Evolutionary conservation across 2,113 vertebrate genomes (phyloP).

Genomic region (Butorides virescens): DNA sequence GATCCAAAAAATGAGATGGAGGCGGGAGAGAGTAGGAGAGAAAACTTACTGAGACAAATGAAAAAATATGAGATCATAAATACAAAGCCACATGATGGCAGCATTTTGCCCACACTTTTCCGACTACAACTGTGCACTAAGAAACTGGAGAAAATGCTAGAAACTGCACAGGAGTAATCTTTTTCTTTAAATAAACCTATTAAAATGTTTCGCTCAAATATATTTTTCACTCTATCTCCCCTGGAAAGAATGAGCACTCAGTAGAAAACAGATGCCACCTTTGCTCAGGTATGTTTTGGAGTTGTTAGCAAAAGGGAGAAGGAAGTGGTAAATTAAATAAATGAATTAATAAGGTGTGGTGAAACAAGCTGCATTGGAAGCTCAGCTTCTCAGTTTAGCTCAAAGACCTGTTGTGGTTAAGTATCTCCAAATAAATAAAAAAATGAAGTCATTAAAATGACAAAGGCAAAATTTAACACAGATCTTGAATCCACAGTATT

Average conservation of each 20-base stretch:
- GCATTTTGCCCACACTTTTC: neutral
- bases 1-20: neutral
- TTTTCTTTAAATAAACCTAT: neutral
- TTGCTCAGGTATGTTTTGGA: neutral
- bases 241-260: neutral
- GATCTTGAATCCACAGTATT: neutral
- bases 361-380: neutral
- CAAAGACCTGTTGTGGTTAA: neutral
- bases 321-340: neutral
- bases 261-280: neutral
- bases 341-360: neutral
- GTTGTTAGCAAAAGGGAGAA: neutral
- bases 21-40: neutral
- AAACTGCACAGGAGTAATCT: neutral
- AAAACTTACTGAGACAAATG: neutral
- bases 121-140: neutral
- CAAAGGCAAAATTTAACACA: neutral
- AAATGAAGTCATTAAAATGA: neutral
- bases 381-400: neutral
- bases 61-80: neutral
- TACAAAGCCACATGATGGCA: neutral
- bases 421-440: neutral
- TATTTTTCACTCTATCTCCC: neutral
- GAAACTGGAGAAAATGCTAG: neutral
- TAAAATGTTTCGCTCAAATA: neutral